phyloP scores from a whole-genome alignment of 1,140 invertebrate genomes.

The Macrobrachium rosenbergii region DNA sequence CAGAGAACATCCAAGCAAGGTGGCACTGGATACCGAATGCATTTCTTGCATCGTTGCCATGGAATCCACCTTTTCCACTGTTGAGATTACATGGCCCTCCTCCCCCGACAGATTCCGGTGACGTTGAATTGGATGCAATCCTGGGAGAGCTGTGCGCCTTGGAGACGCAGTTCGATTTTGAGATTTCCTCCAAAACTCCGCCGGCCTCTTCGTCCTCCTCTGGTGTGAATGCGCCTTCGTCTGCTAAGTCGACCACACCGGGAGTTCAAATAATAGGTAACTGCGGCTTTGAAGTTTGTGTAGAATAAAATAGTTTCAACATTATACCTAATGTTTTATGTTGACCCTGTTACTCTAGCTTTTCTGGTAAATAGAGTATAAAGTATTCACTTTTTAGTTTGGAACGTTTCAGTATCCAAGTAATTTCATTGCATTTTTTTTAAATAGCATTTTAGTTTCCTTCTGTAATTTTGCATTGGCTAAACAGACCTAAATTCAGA shows the following conservation, averaged over 20 bases:
- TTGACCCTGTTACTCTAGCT: too few relatives aligned
- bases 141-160: conserved; percentile 93
- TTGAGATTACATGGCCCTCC: conserved; percentile 6
- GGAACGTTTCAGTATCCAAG: too few relatives aligned
- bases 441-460: too few relatives aligned
- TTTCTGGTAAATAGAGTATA: too few relatives aligned
- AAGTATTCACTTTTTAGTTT: too few relatives aligned
- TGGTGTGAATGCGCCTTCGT: conserved; percentile 5
- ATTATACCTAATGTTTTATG: too few relatives aligned
- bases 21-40: neutral
- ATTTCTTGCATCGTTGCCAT: neutral
- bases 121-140: conserved; percentile 95
- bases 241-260: conserved; percentile 17
- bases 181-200: conserved; percentile 65
- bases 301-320: too few relatives aligned
- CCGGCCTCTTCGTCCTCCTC: conserved; percentile 18
- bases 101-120: conserved; percentile 83
- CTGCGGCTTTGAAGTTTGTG: too few relatives aligned
- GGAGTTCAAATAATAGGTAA: conserved; percentile 15
- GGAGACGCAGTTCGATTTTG: conserved; percentile 82
- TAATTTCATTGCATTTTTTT: too few relatives aligned
- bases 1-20: too few relatives aligned
- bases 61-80: neutral
- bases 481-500: too few relatives aligned
- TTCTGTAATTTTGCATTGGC: too few relatives aligned